phyloP scores from a whole-genome alignment of 2,888 invertebrate genomes.

The Philereme vetulata region DNA sequence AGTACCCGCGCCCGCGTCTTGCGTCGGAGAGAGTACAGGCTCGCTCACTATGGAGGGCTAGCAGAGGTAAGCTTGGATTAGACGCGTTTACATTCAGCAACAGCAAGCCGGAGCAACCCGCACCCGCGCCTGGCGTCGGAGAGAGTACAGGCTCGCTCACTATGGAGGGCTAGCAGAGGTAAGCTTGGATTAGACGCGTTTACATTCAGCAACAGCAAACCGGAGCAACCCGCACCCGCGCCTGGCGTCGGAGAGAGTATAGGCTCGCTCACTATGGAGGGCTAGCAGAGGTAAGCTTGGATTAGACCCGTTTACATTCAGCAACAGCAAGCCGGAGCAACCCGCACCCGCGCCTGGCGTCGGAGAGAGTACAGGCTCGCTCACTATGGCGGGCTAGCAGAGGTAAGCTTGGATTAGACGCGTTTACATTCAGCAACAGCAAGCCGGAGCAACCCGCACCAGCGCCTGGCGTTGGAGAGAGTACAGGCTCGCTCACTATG shows the following conservation, averaged over 20 bases:
- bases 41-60: slow-evolving; percentile 85
- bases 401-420: slow-evolving; percentile 84
- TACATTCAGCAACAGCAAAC: slow-evolving; percentile 52
- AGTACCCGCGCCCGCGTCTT: slow-evolving; percentile 43
- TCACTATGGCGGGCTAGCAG: slow-evolving; percentile 86
- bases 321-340: slow-evolving; percentile 47
- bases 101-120: slow-evolving; percentile 45
- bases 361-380: slow-evolving; percentile 54
- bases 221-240: slow-evolving; percentile 46
- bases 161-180: slow-evolving; percentile 86
- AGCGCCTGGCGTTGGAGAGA: slow-evolving; percentile 41
- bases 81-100: slow-evolving; percentile 68
- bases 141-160: slow-evolving; percentile 68
- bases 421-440: slow-evolving; percentile 59
- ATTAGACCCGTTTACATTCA: slow-evolving; percentile 74
- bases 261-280: slow-evolving; percentile 81
- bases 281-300: slow-evolving; percentile 86
- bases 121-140: slow-evolving; percentile 38
- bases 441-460: slow-evolving; percentile 49
- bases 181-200: slow-evolving; percentile 82
- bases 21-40: slow-evolving; percentile 48
- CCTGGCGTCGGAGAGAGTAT: slow-evolving; percentile 44
- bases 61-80: slow-evolving; percentile 84
- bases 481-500: slow-evolving; percentile 73
- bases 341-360: slow-evolving; percentile 40